Conservation (phyloP, 2,113 vertebrate genomes). For the Xiphophorus hellerii region DNA sequence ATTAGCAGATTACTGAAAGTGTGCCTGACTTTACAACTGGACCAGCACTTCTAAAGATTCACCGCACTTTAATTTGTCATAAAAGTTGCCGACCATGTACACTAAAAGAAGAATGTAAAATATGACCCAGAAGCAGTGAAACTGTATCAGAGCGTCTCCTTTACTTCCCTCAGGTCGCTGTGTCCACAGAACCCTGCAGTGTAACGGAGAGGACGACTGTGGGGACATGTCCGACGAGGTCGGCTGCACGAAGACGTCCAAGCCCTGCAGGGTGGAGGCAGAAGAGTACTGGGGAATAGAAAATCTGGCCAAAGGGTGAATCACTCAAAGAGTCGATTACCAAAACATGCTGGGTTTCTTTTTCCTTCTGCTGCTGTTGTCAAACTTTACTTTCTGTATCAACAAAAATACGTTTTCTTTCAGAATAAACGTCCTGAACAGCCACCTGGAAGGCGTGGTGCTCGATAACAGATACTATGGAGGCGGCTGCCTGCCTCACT, state of each 20-base stretch:
- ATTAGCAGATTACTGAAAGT: too few relatives aligned
- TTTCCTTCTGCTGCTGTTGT: neutral
- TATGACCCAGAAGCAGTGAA: neutral
- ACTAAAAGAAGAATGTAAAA: neutral
- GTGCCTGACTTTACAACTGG: neutral
- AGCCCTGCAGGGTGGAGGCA: slow-evolving; percentile 82
- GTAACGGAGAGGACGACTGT: slow-evolving; percentile 94
- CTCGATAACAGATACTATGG: slow-evolving; percentile 92
- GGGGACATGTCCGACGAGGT: slow-evolving; percentile 91
- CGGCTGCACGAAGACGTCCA: slow-evolving; percentile 80
- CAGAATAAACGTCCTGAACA: slow-evolving; percentile 90
- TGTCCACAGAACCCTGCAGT: slow-evolving; percentile 84
- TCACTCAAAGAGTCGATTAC: slow-evolving; percentile 4
- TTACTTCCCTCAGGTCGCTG: slow-evolving; percentile 83
- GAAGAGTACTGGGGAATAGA: slow-evolving; percentile 92
- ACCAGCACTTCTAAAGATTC: neutral
- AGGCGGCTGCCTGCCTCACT: slow-evolving; percentile 87
- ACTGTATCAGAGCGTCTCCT: too few relatives aligned
- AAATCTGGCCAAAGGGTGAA: slow-evolving; percentile 90
- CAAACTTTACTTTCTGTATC: neutral
- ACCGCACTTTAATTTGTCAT: neutral
- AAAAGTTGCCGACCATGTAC: neutral
- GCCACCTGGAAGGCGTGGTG: slow-evolving; percentile 86
- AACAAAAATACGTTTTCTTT: neutral
- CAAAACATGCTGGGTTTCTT: neutral